phyloP scores from a whole-genome alignment of 2,888 invertebrate species.

The Ophioninae sp. region DNA sequence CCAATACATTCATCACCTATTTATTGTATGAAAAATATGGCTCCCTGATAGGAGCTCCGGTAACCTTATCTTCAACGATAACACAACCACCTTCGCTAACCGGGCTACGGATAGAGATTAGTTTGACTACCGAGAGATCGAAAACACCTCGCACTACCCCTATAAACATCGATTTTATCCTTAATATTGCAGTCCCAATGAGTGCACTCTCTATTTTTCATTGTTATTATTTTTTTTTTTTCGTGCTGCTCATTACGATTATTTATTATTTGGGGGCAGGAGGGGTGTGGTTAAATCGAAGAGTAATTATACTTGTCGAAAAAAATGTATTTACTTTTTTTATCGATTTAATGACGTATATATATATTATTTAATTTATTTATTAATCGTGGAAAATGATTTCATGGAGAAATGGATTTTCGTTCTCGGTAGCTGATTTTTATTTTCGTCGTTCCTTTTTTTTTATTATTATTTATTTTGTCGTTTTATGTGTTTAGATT shows the following conservation, averaged over 20 bases:
- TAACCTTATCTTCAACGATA: slow-evolving; percentile 78
- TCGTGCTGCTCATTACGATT: neutral
- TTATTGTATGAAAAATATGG: slow-evolving; percentile 80
- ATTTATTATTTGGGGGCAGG: neutral
- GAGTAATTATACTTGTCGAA: neutral
- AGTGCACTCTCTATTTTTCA: neutral
- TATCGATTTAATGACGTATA: neutral
- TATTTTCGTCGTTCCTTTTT: neutral
- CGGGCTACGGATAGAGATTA: slow-evolving; percentile 75
- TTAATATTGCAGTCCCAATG: neutral
- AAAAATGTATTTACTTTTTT: neutral
- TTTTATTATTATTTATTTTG: neutral
- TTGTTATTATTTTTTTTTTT: neutral
- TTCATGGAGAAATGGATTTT: neutral
- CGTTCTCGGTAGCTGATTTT: neutral
- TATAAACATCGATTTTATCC: neutral
- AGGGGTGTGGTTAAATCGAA: neutral
- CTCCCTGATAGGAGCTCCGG: slow-evolving; percentile 79
- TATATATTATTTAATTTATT: neutral
- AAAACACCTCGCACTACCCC: slow-evolving; percentile 27
- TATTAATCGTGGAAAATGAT: too few relatives aligned
- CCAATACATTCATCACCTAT: slow-evolving; percentile 79
- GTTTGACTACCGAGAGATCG: slow-evolving; percentile 73
- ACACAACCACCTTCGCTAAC: slow-evolving; percentile 75
- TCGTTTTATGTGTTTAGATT: too few relatives aligned